phyloP scores from a whole-genome alignment of 2,113 vertebrate genomes.

The Pluvialis apricaria region DNA sequence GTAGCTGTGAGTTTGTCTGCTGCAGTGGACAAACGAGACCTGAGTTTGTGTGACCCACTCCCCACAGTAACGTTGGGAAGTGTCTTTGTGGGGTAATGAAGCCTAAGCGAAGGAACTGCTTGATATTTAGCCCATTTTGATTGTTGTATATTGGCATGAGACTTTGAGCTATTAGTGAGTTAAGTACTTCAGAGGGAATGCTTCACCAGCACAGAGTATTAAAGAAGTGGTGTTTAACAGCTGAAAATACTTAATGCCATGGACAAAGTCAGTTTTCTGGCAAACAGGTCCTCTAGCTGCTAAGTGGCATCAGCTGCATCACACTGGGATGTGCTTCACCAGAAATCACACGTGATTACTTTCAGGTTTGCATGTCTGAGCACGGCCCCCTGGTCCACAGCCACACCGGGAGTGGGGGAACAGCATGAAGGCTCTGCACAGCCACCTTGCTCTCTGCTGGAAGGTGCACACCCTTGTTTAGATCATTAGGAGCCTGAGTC shows the following conservation, averaged over 20 bases:
- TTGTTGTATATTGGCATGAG: neutral
- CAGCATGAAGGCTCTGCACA: neutral
- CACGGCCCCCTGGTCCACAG: neutral
- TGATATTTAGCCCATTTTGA: neutral
- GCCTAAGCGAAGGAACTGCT: neutral
- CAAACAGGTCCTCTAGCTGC: neutral
- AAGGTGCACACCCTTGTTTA: rapidly evolving
- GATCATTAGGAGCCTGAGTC: neutral
- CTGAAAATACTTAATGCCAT: neutral
- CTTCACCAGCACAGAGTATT: neutral
- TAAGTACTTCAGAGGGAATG: neutral
- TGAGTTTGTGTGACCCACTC: neutral
- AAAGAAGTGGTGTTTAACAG: neutral
- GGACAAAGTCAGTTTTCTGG: neutral
- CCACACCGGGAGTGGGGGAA: rapidly evolving
- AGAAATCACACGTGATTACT: neutral
- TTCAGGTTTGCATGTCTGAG: neutral
- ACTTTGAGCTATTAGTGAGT: neutral
- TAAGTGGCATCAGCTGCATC: neutral
- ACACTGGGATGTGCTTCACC: neutral
- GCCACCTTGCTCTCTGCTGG: neutral
- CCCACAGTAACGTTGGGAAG: neutral
- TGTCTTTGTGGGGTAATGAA: neutral
- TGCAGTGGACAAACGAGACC: neutral
- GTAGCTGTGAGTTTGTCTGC: neutral